A percentile compares a stretch with the other conserved stretches of the same genome.
Conservation (phyloP, 2,113 vertebrate genomes). For the Pteruthius melanotis region DNA sequence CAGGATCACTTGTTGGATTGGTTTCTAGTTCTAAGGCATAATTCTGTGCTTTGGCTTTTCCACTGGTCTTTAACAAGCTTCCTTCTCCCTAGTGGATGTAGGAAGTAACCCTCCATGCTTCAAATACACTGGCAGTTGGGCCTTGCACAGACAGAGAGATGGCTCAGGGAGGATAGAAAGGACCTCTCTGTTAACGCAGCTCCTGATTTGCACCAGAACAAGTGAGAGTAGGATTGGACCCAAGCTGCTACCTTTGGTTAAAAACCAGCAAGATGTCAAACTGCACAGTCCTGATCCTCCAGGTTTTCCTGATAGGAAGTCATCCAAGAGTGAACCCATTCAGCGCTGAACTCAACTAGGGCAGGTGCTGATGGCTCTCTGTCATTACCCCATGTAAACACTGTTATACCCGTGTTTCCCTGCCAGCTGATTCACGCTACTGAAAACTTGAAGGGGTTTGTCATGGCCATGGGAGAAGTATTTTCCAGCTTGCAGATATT, state of each 20-base stretch:
- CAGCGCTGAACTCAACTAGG: not conserved
- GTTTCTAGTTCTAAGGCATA: not conserved
- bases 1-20: not conserved
- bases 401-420: not conserved
- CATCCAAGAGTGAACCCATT: not conserved
- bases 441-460: not conserved
- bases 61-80: not conserved
- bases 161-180: not conserved
- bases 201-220: not conserved
- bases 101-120: not conserved
- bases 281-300: not conserved
- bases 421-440: not conserved
- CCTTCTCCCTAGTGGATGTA: not conserved
- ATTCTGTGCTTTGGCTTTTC: slow-evolving; percentile 36
- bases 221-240: not conserved
- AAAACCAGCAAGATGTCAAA: not conserved
- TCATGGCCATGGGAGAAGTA: not conserved
- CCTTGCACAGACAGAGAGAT: not conserved
- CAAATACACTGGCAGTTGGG: not conserved
- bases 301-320: not conserved
- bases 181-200: not conserved
- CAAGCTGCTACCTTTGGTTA: not conserved
- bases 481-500: slow-evolving; percentile 8
- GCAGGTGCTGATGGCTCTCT: not conserved
- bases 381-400: not conserved